Evolutionary conservation across 2,797 vertebrate genomes (phyloP), one percentile per base, ranked within the genome.

Genomic region (Labeo calbasu): DNA sequence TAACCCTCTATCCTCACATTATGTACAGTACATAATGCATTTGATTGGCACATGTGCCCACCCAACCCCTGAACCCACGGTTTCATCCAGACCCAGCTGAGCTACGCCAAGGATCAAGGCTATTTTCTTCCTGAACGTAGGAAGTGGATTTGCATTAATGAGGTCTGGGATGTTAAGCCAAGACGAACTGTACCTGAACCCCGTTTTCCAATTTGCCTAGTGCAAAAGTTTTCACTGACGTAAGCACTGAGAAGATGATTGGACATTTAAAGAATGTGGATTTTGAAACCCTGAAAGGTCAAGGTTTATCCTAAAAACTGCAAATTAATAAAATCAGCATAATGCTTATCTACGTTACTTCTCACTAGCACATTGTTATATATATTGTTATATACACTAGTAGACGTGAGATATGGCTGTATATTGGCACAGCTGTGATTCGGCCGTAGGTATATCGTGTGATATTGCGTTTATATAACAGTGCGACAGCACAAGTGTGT

Each of bases 91-190:
- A 77, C 80, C 59, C 86, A 86, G 78, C 84, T 84, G 85, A 82
- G 57, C 86, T 36, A 14, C 61, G 77, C 78, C 80, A 71, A 28
- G 75, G 75, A 91, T 59, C 85, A 78, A 91, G 88, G 80, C 88
- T 86, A 89, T 92, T 90, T 91, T 88, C 88, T 86, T 85, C 86
- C 89, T 86, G 89, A 89, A 90, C 80, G 87, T 86, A 83, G 43
- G 84, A 86, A 88, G 84, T 86, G 92, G 93, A 93, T 93, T 93
- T 94, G 92, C 93, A 94, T 94, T 93, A 94, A 94, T 93, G 92
- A 93, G 91, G 79, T 89, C 90, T 70, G 55, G 40, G 40, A 40
- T 87, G 84, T 59, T 84, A 88, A 88, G 86, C 88, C 88, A 89
- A 93, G 90, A 87, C 84, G 80, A 85, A 84, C 86, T 87, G 87